Percentiles rank a stretch among this genome's conserved stretches.
These are phyloP conservation scores for Ochropleura plecta DNA, from an alignment of 2,888 invertebrate species.

Conservation along the genomic window DNA sequence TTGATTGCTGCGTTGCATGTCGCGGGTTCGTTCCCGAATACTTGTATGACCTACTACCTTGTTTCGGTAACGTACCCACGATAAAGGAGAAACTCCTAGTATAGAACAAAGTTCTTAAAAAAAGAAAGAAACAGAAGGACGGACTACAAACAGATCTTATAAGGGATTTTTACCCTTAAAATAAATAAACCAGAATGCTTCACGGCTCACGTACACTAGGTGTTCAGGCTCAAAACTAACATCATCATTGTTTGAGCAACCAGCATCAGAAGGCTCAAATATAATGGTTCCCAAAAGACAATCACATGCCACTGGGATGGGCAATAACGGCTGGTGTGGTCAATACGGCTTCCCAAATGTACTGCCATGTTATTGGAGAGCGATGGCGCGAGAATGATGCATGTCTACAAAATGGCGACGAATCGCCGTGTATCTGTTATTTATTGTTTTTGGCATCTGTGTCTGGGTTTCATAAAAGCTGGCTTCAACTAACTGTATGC, in stretches of 20 bases:
- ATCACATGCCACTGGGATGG: neutral
- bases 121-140: too few species aligned
- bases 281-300: neutral
- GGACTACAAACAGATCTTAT: too few species aligned
- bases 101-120: too few species aligned
- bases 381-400: slow-evolving; percentile 43
- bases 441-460: slow-evolving; percentile 38
- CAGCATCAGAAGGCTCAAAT: neutral
- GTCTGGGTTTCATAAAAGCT: slow-evolving; percentile 6
- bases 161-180: too few species aligned
- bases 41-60: too few species aligned
- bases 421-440: slow-evolving; percentile 38
- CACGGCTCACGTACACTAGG: too few species aligned
- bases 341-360: slow-evolving; percentile 3
- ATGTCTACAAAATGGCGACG: slow-evolving; percentile 34
- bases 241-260: neutral
- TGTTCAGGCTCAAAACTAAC: neutral
- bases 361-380: slow-evolving; percentile 23
- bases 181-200: too few species aligned
- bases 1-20: too few species aligned
- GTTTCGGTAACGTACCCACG: too few species aligned
- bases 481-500: neutral
- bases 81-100: too few species aligned
- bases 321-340: neutral
- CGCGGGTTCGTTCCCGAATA: too few species aligned